phyloP scores from a whole-genome alignment of 2,113 vertebrate species.

The Calonectris borealis region DNA sequence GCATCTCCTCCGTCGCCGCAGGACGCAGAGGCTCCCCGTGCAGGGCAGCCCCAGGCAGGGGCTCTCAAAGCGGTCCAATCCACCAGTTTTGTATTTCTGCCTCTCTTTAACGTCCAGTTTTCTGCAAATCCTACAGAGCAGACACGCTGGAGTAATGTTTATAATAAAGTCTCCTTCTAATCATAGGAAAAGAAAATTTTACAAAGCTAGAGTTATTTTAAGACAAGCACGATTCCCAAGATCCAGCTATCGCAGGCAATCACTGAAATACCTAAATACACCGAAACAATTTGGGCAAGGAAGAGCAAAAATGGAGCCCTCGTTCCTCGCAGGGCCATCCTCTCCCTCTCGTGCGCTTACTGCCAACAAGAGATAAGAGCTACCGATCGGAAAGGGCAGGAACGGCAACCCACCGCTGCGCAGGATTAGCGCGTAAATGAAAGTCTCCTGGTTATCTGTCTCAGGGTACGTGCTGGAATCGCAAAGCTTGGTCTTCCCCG shows the following conservation, averaged over 20 bases:
- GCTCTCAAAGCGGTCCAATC: not conserved
- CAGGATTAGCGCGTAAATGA: not conserved
- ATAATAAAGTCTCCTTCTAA: not conserved
- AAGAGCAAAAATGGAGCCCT: not conserved
- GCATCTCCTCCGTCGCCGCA: not conserved
- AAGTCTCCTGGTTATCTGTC: not conserved
- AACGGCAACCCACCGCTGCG: not conserved
- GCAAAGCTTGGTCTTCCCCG: not conserved
- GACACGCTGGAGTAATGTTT: fast-evolving
- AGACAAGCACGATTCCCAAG: not conserved
- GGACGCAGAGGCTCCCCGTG: not conserved
- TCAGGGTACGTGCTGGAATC: not conserved
- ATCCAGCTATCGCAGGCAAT: not conserved
- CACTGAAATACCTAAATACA: not conserved
- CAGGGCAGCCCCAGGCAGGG: not conserved
- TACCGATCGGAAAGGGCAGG: not conserved
- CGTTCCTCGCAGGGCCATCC: not conserved
- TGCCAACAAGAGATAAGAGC: not conserved
- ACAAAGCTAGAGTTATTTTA: not conserved
- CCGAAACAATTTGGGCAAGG: not conserved
- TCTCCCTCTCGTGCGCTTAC: not conserved
- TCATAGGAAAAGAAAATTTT: not conserved
- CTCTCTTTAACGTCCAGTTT: not conserved
- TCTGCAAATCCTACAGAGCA: not conserved
- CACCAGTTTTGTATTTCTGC: not conserved